These are phyloP conservation scores for Rhinogobio ventralis DNA, from an alignment of 2,797 vertebrate species.

Conservation along the genomic window DNA sequence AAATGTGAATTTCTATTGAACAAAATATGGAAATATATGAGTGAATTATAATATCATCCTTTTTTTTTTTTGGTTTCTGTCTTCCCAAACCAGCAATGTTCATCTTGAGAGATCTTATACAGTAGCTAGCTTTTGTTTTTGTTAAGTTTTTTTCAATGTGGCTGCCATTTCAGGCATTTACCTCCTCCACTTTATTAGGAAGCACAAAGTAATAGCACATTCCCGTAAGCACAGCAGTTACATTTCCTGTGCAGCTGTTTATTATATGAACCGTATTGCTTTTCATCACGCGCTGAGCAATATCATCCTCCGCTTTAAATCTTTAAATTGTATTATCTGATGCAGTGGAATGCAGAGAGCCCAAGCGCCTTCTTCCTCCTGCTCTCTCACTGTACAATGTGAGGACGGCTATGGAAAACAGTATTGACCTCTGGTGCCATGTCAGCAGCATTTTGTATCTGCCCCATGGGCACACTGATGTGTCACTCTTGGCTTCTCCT, in stretches of 20 bases:
- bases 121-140: not conserved
- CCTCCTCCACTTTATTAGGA: slow-evolving; percentile 6
- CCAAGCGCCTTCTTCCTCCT: not conserved
- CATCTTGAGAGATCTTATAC: not conserved
- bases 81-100: not conserved
- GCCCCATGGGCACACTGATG: not conserved
- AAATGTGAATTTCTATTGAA: not conserved
- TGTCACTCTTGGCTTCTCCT: slow-evolving; percentile 1
- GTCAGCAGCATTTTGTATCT: slow-evolving; percentile 26
- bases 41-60: not conserved
- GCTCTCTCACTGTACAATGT: not conserved
- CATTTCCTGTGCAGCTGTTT: slow-evolving; percentile 6
- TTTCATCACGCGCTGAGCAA: not conserved
- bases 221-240: not conserved
- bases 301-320: not conserved
- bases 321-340: slow-evolving; percentile 17
- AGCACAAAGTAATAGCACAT: slow-evolving; percentile 29
- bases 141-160: not conserved
- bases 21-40: not conserved
- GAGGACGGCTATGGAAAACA: slow-evolving; percentile 17
- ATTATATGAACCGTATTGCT: slow-evolving; percentile 11
- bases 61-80: not conserved
- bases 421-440: slow-evolving; percentile 32
- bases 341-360: slow-evolving; percentile 4
- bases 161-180: not conserved